Base-by-base conservation (phyloP, 2,888 invertebrate species). In the Sarcophaga caerulescens region DNA sequence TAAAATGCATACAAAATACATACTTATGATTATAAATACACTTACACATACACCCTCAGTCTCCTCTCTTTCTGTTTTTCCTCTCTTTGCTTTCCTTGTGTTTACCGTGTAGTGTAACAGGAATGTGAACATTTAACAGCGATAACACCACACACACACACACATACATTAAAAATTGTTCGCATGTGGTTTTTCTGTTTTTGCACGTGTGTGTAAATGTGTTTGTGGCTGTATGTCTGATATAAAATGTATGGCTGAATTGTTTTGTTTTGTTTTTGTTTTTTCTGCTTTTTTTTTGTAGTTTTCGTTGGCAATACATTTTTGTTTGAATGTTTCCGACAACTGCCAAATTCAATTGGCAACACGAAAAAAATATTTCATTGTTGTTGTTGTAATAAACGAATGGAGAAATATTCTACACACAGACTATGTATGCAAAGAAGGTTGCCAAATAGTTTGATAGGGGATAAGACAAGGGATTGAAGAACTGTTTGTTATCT, bases 271-370 rank as follows among this genome's bases (percentile, higher is more conserved):
- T 25, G 25, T 25, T 25, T 23, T 25, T 25, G 25, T 25, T 25
- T 25, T 25, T 25, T 25, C 25, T 52, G 25, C 3, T 0, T 44
- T 25, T 44, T 73, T n/a, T 8, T 44, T 44, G 59, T 68, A 45
- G 65, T 77, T 52, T 59, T 69, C 57, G 63, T 3, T 76, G 11
- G 12, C 52, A 21, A 35, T 35, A 35, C 19, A 69, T 3, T 75
- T 68, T 75, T 23, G 63, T 57, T 63, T 79, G 71, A 71, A 63
- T 71, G 65, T 79, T 77, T 76, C n/a, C 65, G 71, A 77, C 77
- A 82, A 82, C 70, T 77, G 82, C 35, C 70, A 65, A 65, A 79
- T 52, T 59, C 65, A 75, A 70, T 70, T 71, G 69, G 17, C 17
- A 62, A 62, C 60, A 68, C 35, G 35, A 35, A 35, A 35, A 10